A percentile compares a stretch with the other conserved stretches of the same genome.
phyloP scores from a whole-genome alignment of 2,113 vertebrate genomes.

The Jaculus jaculus region DNA sequence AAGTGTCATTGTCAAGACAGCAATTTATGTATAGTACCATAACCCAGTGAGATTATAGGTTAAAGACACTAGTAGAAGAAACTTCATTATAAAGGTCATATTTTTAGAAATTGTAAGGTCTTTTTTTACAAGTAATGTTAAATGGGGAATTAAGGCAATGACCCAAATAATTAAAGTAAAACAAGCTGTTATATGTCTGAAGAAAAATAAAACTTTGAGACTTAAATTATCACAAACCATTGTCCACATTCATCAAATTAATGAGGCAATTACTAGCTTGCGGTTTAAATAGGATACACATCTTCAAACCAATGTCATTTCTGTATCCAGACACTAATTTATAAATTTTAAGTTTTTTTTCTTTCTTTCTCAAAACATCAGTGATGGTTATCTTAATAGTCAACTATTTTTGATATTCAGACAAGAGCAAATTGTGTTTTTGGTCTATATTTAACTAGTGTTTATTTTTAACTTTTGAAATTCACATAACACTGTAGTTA shows the following conservation, averaged over 20 bases:
- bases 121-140: constrained; percentile 65
- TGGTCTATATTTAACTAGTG: not conserved
- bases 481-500: too few species aligned
- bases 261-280: constrained; percentile 44
- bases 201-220: constrained; percentile 28
- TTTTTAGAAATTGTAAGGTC: constrained; percentile 40
- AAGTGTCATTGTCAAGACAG: constrained; percentile 26
- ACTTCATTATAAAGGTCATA: constrained; percentile 55
- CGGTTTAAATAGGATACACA: constrained; percentile 34
- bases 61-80: constrained; percentile 42
- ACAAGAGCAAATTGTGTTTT: not conserved
- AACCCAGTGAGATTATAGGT: constrained; percentile 52
- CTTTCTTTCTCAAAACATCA: not conserved
- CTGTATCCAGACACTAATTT: constrained; percentile 30
- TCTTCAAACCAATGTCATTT: constrained; percentile 48
- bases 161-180: constrained; percentile 75
- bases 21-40: constrained; percentile 48
- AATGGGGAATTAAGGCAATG: constrained; percentile 74
- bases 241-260: constrained; percentile 64
- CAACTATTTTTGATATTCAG: not conserved
- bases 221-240: constrained; percentile 61
- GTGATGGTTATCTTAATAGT: not conserved
- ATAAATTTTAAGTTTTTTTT: not conserved
- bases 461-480: not conserved
- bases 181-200: constrained; percentile 44